Evolutionary conservation across 2,113 vertebrate genomes (phyloP), one percentile per base, ranked within the genome.

Genomic region (Malurus cyaneus): DNA sequence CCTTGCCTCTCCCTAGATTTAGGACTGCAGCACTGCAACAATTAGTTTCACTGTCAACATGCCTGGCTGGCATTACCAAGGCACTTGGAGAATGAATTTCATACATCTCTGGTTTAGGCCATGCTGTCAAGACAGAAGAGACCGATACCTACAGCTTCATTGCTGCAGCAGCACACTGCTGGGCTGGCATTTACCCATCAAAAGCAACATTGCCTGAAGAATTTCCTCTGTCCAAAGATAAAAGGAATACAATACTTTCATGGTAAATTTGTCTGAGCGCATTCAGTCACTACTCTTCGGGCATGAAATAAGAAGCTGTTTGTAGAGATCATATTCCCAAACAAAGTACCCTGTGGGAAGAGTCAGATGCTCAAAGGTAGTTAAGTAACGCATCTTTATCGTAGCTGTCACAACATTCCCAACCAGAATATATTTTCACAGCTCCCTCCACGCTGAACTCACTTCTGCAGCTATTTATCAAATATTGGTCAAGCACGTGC

Each of bases 211-310:
- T 2, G 49, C 74, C 90, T 88, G n/a, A 88, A 76, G 92, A 89
- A 82, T 92, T 92, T 92, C 62, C 49, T 92, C 92, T 92, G 62
- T 65, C 74, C 67, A 39, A 95, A 96, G 96, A 93, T 93, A 89
- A 95, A 96, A 94, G 85, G 81, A 80, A 65, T 61, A 89, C 61
- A 80, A 69, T 93, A 80, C 79, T 86, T 94, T 77, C 92, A 80
- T 54, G 81, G 90, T 73, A 88, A 92, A 94, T 92, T 95, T 92
- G 66, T 60, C 79, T 92, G 85, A 89, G 64, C 0, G 1, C 20
- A 8, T 72, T 91, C 57, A 53, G 79, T 65, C 89, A 50, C 88
- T 76, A 60, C 66, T 80, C 71, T 69, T 88, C 8, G 28, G 62
- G 88, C 79, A 87, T 66, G 81, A 96, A 94, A 73, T 65, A 89